Conservation (phyloP, 2,888 invertebrate genomes). For the Bugulina stolonifera region DNA sequence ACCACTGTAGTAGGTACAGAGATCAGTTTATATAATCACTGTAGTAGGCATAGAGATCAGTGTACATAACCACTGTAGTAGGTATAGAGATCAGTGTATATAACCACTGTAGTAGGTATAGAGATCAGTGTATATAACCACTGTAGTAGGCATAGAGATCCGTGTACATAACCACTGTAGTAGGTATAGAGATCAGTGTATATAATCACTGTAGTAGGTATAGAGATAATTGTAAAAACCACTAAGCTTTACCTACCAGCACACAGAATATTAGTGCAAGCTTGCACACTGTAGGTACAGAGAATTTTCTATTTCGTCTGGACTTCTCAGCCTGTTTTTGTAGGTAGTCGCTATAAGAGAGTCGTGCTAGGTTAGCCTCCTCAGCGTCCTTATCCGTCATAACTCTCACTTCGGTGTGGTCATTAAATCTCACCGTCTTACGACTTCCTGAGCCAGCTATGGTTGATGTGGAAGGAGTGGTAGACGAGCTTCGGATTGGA, state of each 20-base stretch:
- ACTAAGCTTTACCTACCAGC: conserved; percentile 65
- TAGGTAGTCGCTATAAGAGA: conserved; percentile 88
- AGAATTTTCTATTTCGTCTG: conserved; percentile 69
- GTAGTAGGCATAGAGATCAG: too few species aligned
- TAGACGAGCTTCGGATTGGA: not conserved
- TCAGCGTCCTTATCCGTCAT: conserved; percentile 64
- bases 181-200: too few species aligned
- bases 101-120: too few species aligned
- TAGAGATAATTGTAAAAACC: too few species aligned
- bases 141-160: too few species aligned
- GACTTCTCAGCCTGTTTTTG: conserved; percentile 74
- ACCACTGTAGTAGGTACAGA: too few species aligned
- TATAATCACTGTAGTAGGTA: too few species aligned
- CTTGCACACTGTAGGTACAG: conserved; percentile 70
- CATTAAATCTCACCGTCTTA: conserved; percentile 77
- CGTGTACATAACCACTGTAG: too few species aligned
- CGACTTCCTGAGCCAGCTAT: not conserved
- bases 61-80: too few species aligned
- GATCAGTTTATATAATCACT: too few species aligned
- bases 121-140: too few species aligned
- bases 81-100: too few species aligned
- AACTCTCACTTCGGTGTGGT: conserved; percentile 61
- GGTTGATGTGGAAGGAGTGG: not conserved
- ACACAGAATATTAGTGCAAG: conserved; percentile 79
- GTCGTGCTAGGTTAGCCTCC: conserved; percentile 81